Base-by-base conservation (phyloP, 1,140 invertebrate species). In the Zaprionus capensis region DNA sequence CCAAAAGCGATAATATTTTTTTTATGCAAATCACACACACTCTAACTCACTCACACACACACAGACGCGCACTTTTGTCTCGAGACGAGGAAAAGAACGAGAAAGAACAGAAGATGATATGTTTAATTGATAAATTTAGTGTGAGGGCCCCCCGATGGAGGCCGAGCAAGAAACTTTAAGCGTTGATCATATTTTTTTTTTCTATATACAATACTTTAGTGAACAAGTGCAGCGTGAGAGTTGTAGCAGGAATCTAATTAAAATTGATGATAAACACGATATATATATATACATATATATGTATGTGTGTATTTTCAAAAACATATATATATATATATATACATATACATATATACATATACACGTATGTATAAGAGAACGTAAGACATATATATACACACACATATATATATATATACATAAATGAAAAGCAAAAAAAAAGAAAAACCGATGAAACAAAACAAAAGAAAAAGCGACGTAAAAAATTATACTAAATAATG, bases 241-340 rank as follows among this genome's bases (percentile, higher is more conserved):
- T 80, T 81, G 84, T 83, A 88, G 84, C 84, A 87, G 84, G 84
- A 88, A 88, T 87, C 72, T 87, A 82, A 83, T 83, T 74, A 71
- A 66, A 68, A 65, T 62, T 65, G 46, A 74, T 65, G n/a, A 75
- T 38, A 64, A 12, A 69, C 61, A 46, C 24, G 22, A 69, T 71
- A 78, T 55, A 75, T 63, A 62, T 61, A 71, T 46, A 44, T 36
- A 73, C 59, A 77, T 80, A 73, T 79, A 76, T 71, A 78, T 61
- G 69, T 49, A 68, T 68, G 80, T 53, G 72, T 63, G 61, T 44
- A 75, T 71, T 41, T 65, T 76, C 77, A 67, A 72, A 72, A 82
- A 69, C 9, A 31, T 31, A 80, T 67, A 62, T 62, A 78, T 66
- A 57, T 80, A 77, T 87, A 81, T 82, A 84, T 78, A 81, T 49